Conservation (phyloP, 2,888 invertebrate species). For the Apamea crenata region DNA sequence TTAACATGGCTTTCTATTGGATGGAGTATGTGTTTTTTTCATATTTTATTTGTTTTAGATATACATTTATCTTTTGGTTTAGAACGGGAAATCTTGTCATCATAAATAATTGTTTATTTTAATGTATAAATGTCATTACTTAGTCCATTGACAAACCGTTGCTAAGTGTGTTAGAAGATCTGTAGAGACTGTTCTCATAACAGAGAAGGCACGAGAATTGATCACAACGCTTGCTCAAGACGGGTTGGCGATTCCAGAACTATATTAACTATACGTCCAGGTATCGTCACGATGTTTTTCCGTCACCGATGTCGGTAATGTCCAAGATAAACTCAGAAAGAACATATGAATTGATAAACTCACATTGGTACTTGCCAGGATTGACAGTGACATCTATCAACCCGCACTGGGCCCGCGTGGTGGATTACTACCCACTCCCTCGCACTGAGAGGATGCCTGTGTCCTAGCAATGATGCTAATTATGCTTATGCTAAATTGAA, state of each 20-base stretch:
- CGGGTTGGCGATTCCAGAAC: neutral
- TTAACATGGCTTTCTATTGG: slow-evolving; percentile 43
- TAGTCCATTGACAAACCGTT: neutral
- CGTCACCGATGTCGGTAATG: neutral
- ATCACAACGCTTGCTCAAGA: neutral
- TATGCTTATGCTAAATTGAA: neutral
- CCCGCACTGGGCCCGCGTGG: neutral
- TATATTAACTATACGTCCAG: neutral
- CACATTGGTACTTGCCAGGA: neutral
- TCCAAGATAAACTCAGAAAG: neutral
- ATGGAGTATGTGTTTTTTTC: neutral
- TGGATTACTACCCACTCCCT: neutral
- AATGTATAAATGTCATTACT: neutral
- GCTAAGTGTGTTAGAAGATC: neutral
- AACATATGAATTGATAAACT: neutral
- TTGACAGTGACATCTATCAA: neutral
- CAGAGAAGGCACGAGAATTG: neutral
- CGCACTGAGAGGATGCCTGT: neutral
- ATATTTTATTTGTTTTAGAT: slow-evolving; percentile 28
- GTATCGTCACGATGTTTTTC: too few species aligned
- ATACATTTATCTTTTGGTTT: slow-evolving; percentile 1
- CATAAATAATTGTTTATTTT: neutral
- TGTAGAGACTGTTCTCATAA: neutral
- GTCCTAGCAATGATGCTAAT: neutral
- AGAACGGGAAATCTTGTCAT: neutral